phyloP scores from a whole-genome alignment of 2,113 vertebrate species.

The Hiodon tergisus region DNA sequence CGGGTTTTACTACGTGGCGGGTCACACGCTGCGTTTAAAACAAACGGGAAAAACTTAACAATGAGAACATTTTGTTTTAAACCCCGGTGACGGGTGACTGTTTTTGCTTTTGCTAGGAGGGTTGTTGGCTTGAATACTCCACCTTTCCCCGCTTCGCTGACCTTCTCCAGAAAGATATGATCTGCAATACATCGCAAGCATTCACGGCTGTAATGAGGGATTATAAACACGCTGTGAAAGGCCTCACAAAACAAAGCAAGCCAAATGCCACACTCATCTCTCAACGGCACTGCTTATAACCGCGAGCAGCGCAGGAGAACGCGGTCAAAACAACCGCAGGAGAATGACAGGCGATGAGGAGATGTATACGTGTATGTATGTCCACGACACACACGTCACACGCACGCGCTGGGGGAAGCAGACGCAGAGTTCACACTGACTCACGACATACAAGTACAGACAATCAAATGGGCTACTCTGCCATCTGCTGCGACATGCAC shows the following conservation, averaged over 20 bases:
- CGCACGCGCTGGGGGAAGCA: too few species aligned
- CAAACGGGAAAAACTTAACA: not conserved
- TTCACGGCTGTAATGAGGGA: slow-evolving; percentile 18
- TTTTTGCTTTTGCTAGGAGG: not conserved
- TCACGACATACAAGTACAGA: too few species aligned
- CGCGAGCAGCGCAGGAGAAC: not conserved
- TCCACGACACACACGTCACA: too few species aligned
- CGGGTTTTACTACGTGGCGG: too few species aligned
- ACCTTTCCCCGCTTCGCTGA: slow-evolving; percentile 9
- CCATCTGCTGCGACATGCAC: too few species aligned
- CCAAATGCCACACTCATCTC: not conserved
- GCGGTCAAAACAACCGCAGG: too few species aligned
- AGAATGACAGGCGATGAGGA: too few species aligned
- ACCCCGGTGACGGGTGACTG: not conserved
- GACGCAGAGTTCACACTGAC: too few species aligned
- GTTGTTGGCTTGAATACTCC: not conserved
- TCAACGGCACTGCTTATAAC: too few species aligned
- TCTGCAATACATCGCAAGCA: not conserved
- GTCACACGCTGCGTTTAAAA: not conserved
- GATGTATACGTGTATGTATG: too few species aligned
- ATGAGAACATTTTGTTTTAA: not conserved
- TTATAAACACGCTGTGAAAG: slow-evolving; percentile 3
- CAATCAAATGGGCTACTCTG: too few species aligned
- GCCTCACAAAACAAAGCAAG: not conserved
- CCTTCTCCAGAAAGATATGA: not conserved